Percentiles rank a stretch among this genome's conserved stretches.
Evolutionary conservation across 1,140 invertebrate genomes (phyloP).

Genomic region (Drosophila mayri): DNA sequence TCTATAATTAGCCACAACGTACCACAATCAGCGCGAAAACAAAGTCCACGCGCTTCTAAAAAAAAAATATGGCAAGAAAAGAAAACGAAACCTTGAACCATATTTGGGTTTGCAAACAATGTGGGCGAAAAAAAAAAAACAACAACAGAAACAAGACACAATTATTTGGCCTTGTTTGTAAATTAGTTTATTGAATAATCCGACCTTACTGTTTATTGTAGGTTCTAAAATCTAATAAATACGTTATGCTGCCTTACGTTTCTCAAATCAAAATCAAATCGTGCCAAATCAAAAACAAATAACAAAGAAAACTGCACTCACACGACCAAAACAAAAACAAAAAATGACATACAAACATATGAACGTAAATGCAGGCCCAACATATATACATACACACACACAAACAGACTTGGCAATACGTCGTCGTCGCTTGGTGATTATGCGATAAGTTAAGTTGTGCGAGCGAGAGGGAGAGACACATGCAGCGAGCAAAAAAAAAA

Average conservation of each 20-base stretch:
- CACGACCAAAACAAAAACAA: neutral
- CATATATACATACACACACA: conserved; percentile 20
- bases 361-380: conserved; percentile 15
- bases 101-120: conserved; percentile 20
- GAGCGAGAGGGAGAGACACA: conserved; percentile 35
- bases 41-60: conserved; percentile 25
- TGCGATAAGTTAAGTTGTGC: conserved; percentile 58
- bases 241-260: conserved; percentile 34
- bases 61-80: conserved; percentile 27
- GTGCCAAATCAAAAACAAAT: conserved; percentile 60
- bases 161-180: conserved; percentile 12
- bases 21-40: conserved; percentile 27
- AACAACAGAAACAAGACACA: neutral
- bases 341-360: neutral
- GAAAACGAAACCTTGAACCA: conserved; percentile 45
- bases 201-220: neutral
- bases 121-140: neutral
- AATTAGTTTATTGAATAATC: conserved; percentile 4
- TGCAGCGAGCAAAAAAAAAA: conserved; percentile 12
- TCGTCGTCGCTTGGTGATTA: conserved; percentile 48
- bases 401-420: conserved; percentile 47
- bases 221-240: neutral
- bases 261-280: conserved; percentile 60
- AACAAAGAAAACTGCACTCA: conserved; percentile 42
- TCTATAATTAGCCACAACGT: conserved; percentile 25